Base-by-base conservation (phyloP, 2,797 vertebrate species). In the Pangasius larnaudii region DNA sequence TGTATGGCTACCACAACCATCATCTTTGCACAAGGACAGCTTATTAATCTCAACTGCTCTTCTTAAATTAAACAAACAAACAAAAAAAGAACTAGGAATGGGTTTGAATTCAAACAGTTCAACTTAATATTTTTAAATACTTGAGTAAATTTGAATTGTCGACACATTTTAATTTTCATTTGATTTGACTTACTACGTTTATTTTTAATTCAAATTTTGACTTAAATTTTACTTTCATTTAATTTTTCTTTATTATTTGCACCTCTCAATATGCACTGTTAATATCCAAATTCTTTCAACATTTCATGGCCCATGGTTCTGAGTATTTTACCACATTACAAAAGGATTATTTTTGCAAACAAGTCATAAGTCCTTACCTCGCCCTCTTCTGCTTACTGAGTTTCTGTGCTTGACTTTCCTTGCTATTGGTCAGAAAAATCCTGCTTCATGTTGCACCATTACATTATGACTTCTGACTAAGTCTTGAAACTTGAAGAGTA, bases 351-450 rank as follows among this genome's bases (percentile, higher is more conserved):
- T 18, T 53, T n/a, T n/a, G 3, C 27, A 53, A 71, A 86, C 5
- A 61, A 61, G 6, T 49, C 39, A 51, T 10, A 63, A n/a, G 10
- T 36, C 16, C 90, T 83, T 88, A 92, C 91, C 89, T 86, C n/a
- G 30, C 78, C 30, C 79, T 88, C 63, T 88, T 88, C 61, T 84
- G 77, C 27, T 87, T 85, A 24, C 22, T 77, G 16, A 58, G 49
- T 51, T 79, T 89, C 74, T 85, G 65, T 24, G 5, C 5, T n/a
- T 30, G 18, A 53, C 5, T 42, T 75, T 85, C 69, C 65, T 58
- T 85, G 24, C 6, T 85, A 63, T 59, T 78, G 6, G 19, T 63
- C 49, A 24, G 74, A 69, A 84, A 18, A 33, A 61, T 72, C 58
- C n/a, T 56, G 49, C 87, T 91, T 71, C 51, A 63, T 72, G 27